Percentiles rank a stretch among this genome's conserved stretches.
phyloP scores from a whole-genome alignment of 2,888 invertebrate genomes.

The Acrocera orbiculus region DNA sequence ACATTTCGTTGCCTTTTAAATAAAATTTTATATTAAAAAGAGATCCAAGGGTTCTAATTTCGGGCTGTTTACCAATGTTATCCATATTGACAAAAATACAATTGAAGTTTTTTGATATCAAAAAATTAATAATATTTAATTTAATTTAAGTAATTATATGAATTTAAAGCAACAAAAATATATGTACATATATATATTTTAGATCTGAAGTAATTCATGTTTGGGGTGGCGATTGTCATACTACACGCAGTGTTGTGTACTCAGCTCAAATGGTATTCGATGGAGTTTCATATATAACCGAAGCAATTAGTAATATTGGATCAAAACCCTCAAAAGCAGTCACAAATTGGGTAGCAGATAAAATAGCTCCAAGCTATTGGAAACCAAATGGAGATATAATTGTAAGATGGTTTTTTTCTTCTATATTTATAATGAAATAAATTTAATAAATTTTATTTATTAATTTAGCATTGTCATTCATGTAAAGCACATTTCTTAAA shows the following conservation, averaged over 20 bases:
- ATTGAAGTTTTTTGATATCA: no score
- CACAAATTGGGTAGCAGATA: constrained; percentile 53
- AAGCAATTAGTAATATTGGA: constrained; percentile 44
- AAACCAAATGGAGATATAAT: constrained; percentile 55
- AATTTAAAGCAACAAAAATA: background rate
- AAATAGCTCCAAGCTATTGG: constrained; percentile 61
- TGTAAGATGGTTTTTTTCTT: constrained; percentile 28
- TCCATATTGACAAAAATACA: no score
- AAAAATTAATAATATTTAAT: no score
- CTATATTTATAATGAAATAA: background rate
- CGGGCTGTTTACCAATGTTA: no score
- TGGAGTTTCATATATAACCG: constrained; percentile 42
- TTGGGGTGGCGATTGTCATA: constrained; percentile 41
- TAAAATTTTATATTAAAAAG: no score
- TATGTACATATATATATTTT: constrained; percentile 5
- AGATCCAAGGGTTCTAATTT: no score
- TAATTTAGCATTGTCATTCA: constrained; percentile 41
- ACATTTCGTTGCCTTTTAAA: background rate
- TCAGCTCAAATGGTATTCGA: constrained; percentile 47
- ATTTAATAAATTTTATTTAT: constrained; percentile 3
- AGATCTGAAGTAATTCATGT: constrained; percentile 48
- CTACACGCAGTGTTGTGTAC: constrained; percentile 33
- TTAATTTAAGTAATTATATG: no score
- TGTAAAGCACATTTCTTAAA: constrained; percentile 42
- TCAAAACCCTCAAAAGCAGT: constrained; percentile 52